Evolutionary conservation across 1,140 invertebrate species (phyloP).

Genomic region (Drosophila sulfurigaster): DNA sequence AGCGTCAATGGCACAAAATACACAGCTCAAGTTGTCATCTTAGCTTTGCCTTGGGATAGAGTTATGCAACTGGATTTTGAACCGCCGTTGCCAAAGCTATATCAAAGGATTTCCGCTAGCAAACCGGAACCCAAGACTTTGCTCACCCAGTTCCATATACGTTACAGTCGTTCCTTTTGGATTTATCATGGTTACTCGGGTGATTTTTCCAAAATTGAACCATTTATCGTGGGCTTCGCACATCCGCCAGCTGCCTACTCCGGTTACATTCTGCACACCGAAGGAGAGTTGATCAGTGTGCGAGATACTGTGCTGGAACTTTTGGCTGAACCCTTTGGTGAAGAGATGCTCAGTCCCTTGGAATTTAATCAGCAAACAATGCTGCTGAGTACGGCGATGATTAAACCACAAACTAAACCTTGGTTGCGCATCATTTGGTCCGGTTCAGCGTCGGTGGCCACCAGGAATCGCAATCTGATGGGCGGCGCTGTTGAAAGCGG

Average conservation of each 20-base stretch:
- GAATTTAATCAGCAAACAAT: slow-evolving; percentile 45
- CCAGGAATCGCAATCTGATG: slow-evolving; percentile 70
- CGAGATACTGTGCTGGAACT: slow-evolving; percentile 42
- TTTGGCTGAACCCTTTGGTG: slow-evolving; percentile 54
- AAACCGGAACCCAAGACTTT: not conserved
- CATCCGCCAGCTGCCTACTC: slow-evolving; percentile 17
- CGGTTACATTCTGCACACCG: slow-evolving; percentile 62
- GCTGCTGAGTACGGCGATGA: slow-evolving; percentile 30
- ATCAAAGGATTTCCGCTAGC: not conserved
- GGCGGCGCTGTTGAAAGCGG: slow-evolving; percentile 81
- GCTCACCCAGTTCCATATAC: slow-evolving; percentile 60
- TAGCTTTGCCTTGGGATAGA: slow-evolving; percentile 76
- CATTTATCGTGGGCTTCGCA: slow-evolving; percentile 62
- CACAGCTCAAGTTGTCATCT: slow-evolving; percentile 60
- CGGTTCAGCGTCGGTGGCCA: slow-evolving; percentile 65
- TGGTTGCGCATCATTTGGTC: slow-evolving; percentile 78
- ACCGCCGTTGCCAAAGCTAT: slow-evolving; percentile 56
- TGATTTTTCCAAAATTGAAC: slow-evolving; percentile 52
- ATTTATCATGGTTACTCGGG: slow-evolving; percentile 61
- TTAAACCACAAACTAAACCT: slow-evolving; percentile 57
- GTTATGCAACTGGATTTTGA: slow-evolving; percentile 53
- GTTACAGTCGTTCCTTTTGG: slow-evolving; percentile 67
- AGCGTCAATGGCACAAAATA: slow-evolving; percentile 39
- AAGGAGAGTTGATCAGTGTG: slow-evolving; percentile 32
- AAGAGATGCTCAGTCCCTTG: slow-evolving; percentile 60